A percentile compares a stretch with the other conserved stretches of the same genome.
Evolutionary conservation across 2,888 invertebrate species (phyloP).

Genomic region (Cephalotes varians): DNA sequence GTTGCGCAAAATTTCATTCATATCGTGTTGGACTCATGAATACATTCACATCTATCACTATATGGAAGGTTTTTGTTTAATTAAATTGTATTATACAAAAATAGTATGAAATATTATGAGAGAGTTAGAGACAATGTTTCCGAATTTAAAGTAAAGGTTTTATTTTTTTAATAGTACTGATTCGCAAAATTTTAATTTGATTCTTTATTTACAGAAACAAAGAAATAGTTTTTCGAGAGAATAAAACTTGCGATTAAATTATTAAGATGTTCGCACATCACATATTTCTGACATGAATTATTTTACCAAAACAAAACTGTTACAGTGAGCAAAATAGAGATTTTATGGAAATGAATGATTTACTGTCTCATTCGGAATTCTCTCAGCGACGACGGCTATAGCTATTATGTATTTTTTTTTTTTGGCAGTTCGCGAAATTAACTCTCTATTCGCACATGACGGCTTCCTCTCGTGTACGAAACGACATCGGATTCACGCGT

Average conservation of each 20-base stretch:
- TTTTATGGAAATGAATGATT: constrained; percentile 49
- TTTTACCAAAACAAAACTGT: not conserved
- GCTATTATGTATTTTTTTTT: constrained; percentile 46
- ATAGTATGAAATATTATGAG: not conserved
- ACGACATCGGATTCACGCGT: constrained; percentile 64
- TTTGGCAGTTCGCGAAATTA: constrained; percentile 63
- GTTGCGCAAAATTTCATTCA: not conserved
- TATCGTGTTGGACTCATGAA: not conserved
- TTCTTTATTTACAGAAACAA: not conserved
- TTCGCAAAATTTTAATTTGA: not conserved
- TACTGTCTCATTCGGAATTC: constrained; percentile 57
- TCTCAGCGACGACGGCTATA: constrained; percentile 10
- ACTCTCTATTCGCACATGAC: constrained; percentile 65
- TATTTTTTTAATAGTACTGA: not conserved
- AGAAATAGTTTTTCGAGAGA: not conserved
- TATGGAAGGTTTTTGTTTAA: not conserved
- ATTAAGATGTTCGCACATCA: not conserved
- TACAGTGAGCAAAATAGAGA: not conserved
- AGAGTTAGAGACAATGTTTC: not conserved
- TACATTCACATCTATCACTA: not conserved
- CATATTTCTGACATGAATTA: not conserved
- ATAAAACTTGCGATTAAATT: not conserved
- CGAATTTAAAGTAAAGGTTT: not conserved
- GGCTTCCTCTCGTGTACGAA: constrained; percentile 56
- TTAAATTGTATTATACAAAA: not conserved